Base-by-base conservation (phyloP, 37 sponge, comb jelly and placozoan species). In the Mnemiopsis leidyi region DNA sequence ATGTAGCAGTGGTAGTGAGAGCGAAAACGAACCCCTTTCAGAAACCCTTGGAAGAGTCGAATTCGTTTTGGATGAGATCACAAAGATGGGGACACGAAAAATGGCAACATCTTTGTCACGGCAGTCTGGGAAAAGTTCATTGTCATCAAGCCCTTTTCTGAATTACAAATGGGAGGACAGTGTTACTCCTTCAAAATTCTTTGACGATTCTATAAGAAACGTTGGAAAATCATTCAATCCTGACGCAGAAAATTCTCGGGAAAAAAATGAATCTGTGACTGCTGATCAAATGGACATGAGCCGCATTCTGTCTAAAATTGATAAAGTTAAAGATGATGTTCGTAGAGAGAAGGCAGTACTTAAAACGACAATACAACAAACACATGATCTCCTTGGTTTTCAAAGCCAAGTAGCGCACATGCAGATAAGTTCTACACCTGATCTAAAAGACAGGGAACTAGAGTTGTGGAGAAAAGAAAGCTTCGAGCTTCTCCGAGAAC, bases 21-120 rank as follows among this genome's bases (percentile, higher is more conserved):
- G 61, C 13, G 61, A 48, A 5, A 13, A 13, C 13, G 61, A 48
- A 48, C 25, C 30, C 2, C n/a, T 71, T 7, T 29, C 75, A 29
- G 75, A 71, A 28, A 71, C 75, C 5, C 75, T 71, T 71, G 75
- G 75, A 28, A 71, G 30, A 28, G 75, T 71, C 5, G 75, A 71
- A 25, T 28, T 29, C n/a, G 75, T 71, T 29, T 28, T 71, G 75
- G 75, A 71, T 71, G 75, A 71, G 75, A 71, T 71, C 5, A 71
- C 75, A 3, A 71, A 28, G n/a, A 71, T 71, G 75, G 75, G 30
- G n/a, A 48, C 61, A 48, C 61, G 61, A 5, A 5, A 18, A 13
- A 48, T 48, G 13, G 13, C 61, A 5, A 48, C 5, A 48, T 18
- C 61, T 13, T 5, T 48, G 13, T 48, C 61, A 48, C 5, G 61